Evolutionary conservation across 2,113 vertebrate genomes (phyloP).

Genomic region (Probosciger aterrimus): DNA sequence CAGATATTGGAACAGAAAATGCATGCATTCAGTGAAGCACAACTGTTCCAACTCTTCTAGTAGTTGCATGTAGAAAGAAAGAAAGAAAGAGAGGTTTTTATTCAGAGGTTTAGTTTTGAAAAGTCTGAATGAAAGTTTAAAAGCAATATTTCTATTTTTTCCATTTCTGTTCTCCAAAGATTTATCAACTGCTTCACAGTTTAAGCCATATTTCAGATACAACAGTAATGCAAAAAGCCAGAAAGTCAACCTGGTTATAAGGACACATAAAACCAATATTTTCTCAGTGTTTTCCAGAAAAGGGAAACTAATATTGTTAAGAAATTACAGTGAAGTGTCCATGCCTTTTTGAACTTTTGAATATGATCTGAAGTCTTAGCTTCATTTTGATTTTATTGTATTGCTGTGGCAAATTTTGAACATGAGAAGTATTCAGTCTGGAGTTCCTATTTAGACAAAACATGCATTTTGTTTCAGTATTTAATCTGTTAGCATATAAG

Average conservation of each 20-base stretch:
- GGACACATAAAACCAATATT: neutral
- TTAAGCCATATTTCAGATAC: neutral
- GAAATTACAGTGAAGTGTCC: neutral
- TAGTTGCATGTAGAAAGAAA: neutral
- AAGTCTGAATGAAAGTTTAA: neutral
- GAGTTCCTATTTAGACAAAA: neutral
- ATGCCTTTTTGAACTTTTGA: neutral
- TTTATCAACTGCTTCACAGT: neutral
- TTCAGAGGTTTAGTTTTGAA: neutral
- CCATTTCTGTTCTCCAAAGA: neutral
- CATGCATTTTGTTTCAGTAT: neutral
- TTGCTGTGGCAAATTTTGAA: neutral
- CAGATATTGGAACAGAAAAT: neutral
- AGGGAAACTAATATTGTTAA: neutral
- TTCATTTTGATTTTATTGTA: neutral
- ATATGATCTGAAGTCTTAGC: neutral
- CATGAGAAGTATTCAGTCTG: neutral
- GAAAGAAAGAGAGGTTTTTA: neutral
- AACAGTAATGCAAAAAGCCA: neutral
- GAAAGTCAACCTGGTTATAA: neutral
- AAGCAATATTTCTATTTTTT: neutral
- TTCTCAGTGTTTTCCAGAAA: neutral
- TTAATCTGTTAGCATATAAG: neutral
- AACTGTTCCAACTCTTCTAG: conserved; percentile 5
- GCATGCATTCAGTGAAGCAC: neutral